Base-by-base conservation (phyloP, 2,888 invertebrate species). In the Chorisops tibialis region DNA sequence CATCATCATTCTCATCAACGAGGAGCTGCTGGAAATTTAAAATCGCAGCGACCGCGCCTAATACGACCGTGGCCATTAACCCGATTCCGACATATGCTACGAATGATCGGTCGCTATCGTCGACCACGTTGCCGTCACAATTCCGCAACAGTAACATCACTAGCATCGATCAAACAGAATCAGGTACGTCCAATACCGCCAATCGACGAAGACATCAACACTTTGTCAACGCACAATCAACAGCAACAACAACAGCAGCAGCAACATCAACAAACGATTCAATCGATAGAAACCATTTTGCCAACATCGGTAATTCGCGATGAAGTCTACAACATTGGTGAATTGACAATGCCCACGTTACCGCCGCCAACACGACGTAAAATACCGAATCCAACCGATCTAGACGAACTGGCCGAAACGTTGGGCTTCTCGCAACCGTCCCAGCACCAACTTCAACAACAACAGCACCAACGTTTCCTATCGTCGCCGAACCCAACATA, bases 341-440 rank as follows among this genome's bases (percentile, higher is more conserved):
- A 75, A 49, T 70, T 70, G 18, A 71, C 73, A 24, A 71, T 72
- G 51, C 66, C 74, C 49, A 79, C 80, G 2, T 66, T 81, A 62
- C 81, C 81, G 37, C 81, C 79, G 14, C 80, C 80, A 21, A 75
- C 79, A 18, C 74, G 81, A 11, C 77, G 80, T 49, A 80, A 79
- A 70, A 79, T 81, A 70, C 79, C 78, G 60, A 80, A 75, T 71
- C 79, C 76, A 66, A 79, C 79, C 22, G 78, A 76, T 65, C 72
- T 83, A 65, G 81, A 81, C 70, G 83, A 83, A 65, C 73, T 84
- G 60, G 81, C 82, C 64, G 83, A 83, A 67, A 77, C 82, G 18
- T 72, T 84, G 63, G 81, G 82, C 7, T 81, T 81, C 62, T 76
- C 79, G 12, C 75, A 76, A 63, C 74, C 74, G 59, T 74, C 78